A percentile compares a stretch with the other conserved stretches of the same genome.
Conservation (phyloP, 2,113 vertebrate genomes). For the Origma solitaria region DNA sequence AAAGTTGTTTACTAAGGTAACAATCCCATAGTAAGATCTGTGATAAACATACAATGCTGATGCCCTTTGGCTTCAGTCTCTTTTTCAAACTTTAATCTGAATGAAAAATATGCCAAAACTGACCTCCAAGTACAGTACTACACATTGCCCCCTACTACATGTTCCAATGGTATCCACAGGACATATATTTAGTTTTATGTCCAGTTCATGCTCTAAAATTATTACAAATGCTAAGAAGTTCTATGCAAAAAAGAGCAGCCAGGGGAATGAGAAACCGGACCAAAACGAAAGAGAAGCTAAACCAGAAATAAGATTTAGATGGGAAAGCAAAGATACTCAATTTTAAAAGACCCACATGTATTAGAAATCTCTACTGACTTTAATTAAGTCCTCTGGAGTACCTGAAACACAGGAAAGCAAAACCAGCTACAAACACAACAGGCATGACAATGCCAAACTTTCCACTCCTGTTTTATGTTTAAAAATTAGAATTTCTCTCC, state of each 20-base stretch:
- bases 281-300: background rate
- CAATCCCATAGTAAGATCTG: background rate
- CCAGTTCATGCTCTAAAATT: background rate
- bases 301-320: background rate
- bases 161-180: background rate
- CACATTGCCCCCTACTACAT: background rate
- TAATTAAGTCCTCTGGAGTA: background rate
- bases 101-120: background rate
- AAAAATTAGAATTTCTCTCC: background rate
- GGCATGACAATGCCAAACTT: background rate
- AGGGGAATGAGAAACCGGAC: background rate
- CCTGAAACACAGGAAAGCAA: background rate
- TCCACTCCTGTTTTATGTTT: background rate
- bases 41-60: background rate
- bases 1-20: background rate
- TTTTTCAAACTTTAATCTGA: background rate
- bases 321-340: background rate
- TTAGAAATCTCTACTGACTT: background rate
- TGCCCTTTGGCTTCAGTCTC: background rate
- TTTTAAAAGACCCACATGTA: fast-evolving
- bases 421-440: background rate
- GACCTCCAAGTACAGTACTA: background rate
- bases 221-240: background rate
- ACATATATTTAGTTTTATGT: background rate
- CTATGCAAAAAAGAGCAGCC: background rate